Base-by-base conservation (phyloP, 35 echinoderm and acorn worm genomes). In the Heliocidaris tuberculata region DNA sequence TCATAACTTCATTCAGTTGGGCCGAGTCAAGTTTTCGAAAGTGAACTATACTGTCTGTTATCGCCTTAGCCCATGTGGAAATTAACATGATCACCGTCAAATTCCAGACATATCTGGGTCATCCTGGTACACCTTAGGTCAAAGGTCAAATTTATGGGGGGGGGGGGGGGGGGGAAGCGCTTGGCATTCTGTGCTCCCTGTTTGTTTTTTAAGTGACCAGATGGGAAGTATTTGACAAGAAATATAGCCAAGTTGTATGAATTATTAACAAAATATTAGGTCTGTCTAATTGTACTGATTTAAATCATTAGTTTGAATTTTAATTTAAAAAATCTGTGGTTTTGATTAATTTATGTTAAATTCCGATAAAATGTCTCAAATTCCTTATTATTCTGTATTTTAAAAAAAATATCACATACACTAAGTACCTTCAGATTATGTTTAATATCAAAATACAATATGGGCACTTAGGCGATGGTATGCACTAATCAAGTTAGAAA, bases 101-200 rank as follows among this genome's bases (percentile, higher is more conserved):
- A 78, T 78, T 78, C 65, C 65, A 78, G 65, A 78, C 65, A 78
- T 78, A 78, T n/a, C 65, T 78, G 65, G 65, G 65, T 78, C 65
- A 78, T 78, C 65, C 65, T 19, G 19, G 65, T 78, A 78, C 27
- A 78, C 65, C 21, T 78, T 27, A 78, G 65, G 65, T 78, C 65
- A 78, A 78, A n/a, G 65, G 65, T 78, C 65, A 78, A 78, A 4
- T 24, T 0, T 78, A 78, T 78, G 65, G 12, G 19, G 19, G 59
- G 59, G 19, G 3, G 24, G 21, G 27, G 21, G 65, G 12, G 19
- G 19, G 59, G 59, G 19, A 71, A 71, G 61, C 24, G 17, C 24
- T 71, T 5, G 24, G 61, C 2, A 71, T 71, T n/a, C 27, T 78
- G 65, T 19, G 19, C 27, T 78, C 65, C 0, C 21, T 19, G 21